A percentile compares a stretch with the other conserved stretches of the same genome.
Conservation (phyloP, 2,888 invertebrate species). For the Hydropsyche betteni region DNA sequence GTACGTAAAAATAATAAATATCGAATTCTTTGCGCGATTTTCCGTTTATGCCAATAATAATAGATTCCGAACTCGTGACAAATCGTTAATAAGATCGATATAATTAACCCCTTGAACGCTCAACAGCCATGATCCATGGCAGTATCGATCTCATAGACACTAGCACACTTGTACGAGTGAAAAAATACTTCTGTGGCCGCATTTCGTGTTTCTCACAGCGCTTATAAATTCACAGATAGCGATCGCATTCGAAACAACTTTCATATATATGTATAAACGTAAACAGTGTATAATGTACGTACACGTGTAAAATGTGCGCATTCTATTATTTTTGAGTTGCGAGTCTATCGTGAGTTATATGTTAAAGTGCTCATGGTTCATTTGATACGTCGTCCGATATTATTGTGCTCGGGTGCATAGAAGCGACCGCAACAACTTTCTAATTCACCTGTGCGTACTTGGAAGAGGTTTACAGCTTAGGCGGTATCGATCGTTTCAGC, state of each 20-base stretch:
- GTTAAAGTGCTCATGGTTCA: slow-evolving; percentile 32
- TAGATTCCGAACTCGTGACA: slow-evolving; percentile 33
- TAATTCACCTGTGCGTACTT: slow-evolving; percentile 45
- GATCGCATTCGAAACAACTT: slow-evolving; percentile 44
- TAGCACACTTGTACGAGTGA: background rate
- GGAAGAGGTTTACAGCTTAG: background rate
- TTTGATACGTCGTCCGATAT: slow-evolving; percentile 35
- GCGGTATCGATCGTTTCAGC: slow-evolving; percentile 9
- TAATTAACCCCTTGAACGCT: slow-evolving; percentile 31
- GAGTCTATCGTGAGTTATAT: slow-evolving; percentile 10
- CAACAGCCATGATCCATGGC: slow-evolving; percentile 23
- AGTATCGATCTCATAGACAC: background rate
- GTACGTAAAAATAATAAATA: slow-evolving; percentile 2
- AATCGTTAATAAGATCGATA: slow-evolving; percentile 34
- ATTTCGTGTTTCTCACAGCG: slow-evolving; percentile 26
- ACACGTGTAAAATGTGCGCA: slow-evolving; percentile 35
- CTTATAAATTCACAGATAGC: slow-evolving; percentile 41
- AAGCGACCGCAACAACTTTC: slow-evolving; percentile 44
- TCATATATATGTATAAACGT: slow-evolving; percentile 28
- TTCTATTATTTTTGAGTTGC: slow-evolving; percentile 23
- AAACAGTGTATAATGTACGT: background rate
- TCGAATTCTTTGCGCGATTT: slow-evolving; percentile 3
- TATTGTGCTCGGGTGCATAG: slow-evolving; percentile 12
- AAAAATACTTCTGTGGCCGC: slow-evolving; percentile 30
- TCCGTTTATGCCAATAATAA: slow-evolving; percentile 1